Percentiles rank a stretch among this genome's conserved stretches.
Evolutionary conservation across 2,888 invertebrate genomes (phyloP).

Genomic region (Lasius fuliginosus): DNA sequence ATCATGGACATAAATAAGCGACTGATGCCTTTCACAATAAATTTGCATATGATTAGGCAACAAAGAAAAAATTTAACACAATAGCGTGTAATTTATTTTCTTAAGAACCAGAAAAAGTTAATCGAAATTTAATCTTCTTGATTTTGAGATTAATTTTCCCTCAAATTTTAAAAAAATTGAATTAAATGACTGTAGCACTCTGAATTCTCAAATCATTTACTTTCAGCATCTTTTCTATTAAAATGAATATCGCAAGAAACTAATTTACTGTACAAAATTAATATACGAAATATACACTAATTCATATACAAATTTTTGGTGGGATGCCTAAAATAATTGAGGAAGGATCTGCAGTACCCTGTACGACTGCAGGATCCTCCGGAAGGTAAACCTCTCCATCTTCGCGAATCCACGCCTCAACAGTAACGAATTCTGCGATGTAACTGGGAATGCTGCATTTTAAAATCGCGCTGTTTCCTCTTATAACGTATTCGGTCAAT

Average conservation of each 20-base stretch:
- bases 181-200: background rate
- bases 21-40: background rate
- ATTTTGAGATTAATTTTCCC: background rate
- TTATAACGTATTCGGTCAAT: constrained; percentile 91
- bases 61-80: background rate
- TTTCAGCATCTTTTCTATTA: background rate
- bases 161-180: background rate
- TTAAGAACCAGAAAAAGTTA: background rate
- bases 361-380: constrained; percentile 75
- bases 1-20: constrained; percentile 38
- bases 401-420: constrained; percentile 91
- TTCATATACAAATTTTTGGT: constrained; percentile 24
- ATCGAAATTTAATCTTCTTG: constrained; percentile 1
- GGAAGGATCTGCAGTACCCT: constrained; percentile 76
- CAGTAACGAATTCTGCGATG: constrained; percentile 91
- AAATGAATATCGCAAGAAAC: background rate
- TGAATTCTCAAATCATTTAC: background rate
- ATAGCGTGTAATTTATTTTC: background rate
- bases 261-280: background rate
- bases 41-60: constrained; percentile 20
- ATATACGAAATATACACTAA: constrained; percentile 8
- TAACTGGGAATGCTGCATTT: constrained; percentile 92
- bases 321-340: constrained; percentile 21
- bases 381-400: constrained; percentile 87
- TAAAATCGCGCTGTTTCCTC: constrained; percentile 91